Base-by-base conservation (phyloP, 2,888 invertebrate genomes). In the Drosophila nigritarsus region DNA sequence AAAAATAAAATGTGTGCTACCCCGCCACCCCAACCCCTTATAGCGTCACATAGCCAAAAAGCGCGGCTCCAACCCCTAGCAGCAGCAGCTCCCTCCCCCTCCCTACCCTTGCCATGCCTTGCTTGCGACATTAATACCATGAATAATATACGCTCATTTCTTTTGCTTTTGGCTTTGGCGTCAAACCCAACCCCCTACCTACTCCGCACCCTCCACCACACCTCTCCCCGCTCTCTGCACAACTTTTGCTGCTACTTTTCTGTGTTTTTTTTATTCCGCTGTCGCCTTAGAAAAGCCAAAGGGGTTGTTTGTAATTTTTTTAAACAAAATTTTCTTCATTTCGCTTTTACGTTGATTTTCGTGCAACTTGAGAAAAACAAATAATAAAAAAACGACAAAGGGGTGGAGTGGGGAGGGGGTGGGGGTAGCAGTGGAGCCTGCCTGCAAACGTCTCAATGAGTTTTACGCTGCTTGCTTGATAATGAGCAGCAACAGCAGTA, bases 231-330 rank as follows among this genome's bases (percentile, higher is more conserved):
- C 60, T 38, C 15, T 40, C 55, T 18, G 24, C 56, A 11, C 34
- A 51, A 48, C 49, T 63, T 29, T 55, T 66, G 45, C 71, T 51
- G 24, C 66, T 50, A 38, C 65, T 34, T 50, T 48, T 40, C 49
- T 32, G 49, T 50, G 49, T 50, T 65, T 30, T 60, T 65, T 38
- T 40, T 50, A 48, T 49, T 60, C 59, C 42, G 34, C 61, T 59
- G 60, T 34, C 58, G 65, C 66, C 38, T 66, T 59, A 42, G 67
- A 77, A 82, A 85, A 89, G 82, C 79, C 83, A 90, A 89, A 89
- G 91, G 91, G 89, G 89, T 89, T 89, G 91, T 84, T 89, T 78
- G 82, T 87, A 80, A 90, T 86, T 85, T 84, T 82, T 84, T 88
- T 81, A 78, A 83, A 78, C 79, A 78, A 86, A 83, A 88, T 82